phyloP scores from a whole-genome alignment of 2,113 vertebrate species.

The Nesogale talazaci region DNA sequence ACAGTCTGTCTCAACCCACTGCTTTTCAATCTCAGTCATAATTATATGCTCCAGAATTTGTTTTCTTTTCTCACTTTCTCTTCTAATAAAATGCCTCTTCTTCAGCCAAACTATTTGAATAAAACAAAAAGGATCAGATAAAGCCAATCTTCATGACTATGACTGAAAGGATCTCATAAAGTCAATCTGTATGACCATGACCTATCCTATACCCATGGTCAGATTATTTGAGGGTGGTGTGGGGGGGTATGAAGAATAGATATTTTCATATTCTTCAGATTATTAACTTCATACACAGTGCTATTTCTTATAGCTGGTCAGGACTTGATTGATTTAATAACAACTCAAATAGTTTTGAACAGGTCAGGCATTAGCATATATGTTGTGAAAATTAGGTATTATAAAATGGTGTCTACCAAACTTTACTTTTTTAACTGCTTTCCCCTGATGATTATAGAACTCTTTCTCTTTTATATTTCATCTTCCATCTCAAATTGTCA shows the following conservation, averaged over 20 bases:
- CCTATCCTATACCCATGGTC: neutral
- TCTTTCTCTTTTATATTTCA: neutral
- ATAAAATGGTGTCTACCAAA: neutral
- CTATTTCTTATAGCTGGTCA: slow-evolving; percentile 6
- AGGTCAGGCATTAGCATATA: neutral
- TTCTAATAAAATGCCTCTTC: slow-evolving; percentile 31
- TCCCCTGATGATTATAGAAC: neutral
- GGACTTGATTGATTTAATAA: neutral
- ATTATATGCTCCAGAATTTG: neutral
- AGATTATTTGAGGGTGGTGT: too few species aligned
- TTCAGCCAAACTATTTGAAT: neutral
- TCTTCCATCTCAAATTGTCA: neutral
- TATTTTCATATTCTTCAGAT: neutral
- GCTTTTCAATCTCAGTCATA: neutral
- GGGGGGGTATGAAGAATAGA: neutral
- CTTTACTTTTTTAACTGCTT: neutral
- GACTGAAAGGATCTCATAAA: slow-evolving; percentile 26
- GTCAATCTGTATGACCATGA: neutral
- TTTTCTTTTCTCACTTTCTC: slow-evolving; percentile 13
- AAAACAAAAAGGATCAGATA: slow-evolving; percentile 37
- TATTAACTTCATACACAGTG: neutral
- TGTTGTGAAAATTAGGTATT: neutral
- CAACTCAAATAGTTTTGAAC: neutral
- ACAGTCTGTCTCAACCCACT: neutral
- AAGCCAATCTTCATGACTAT: neutral